A percentile compares a stretch with the other conserved stretches of the same genome.
Evolutionary conservation across 2,113 vertebrate genomes (phyloP).

Genomic region (Tauraco erythrolophus): DNA sequence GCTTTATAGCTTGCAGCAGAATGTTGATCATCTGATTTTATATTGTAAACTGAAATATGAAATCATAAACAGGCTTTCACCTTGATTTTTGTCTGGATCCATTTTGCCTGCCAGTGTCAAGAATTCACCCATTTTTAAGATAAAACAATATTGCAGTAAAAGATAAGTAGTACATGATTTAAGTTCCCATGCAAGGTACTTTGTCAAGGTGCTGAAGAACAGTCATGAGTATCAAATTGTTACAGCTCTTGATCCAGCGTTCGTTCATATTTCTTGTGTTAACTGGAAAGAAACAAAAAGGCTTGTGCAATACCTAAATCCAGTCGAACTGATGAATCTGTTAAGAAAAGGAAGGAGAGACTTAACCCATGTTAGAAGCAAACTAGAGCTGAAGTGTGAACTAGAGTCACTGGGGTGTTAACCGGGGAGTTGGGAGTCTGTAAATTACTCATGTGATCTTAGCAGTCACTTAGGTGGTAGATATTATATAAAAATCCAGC

Average conservation of each 20-base stretch:
- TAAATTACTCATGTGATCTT: neutral
- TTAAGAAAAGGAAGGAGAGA: neutral
- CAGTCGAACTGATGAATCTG: neutral
- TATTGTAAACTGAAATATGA: neutral
- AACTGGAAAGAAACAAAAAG: neutral
- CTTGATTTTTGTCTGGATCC: neutral
- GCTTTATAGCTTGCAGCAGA: neutral
- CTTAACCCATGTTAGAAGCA: neutral
- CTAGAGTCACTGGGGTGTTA: neutral
- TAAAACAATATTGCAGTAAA: neutral
- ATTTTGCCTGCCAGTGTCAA: neutral
- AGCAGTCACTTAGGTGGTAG: neutral
- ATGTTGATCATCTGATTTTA: neutral
- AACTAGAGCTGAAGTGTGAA: neutral
- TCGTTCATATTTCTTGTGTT: neutral
- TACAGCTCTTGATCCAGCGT: neutral
- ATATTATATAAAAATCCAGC: neutral
- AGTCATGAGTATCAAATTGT: neutral
- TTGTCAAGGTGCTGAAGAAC: neutral
- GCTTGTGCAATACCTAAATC: neutral
- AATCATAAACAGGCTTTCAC: neutral
- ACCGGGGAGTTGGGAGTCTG: neutral
- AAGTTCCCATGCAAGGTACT: neutral
- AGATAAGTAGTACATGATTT: neutral
- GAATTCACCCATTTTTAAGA: neutral